These are phyloP conservation scores for Trichonephila clavata DNA, from an alignment of 1,140 invertebrate species.

Conservation along the genomic window DNA sequence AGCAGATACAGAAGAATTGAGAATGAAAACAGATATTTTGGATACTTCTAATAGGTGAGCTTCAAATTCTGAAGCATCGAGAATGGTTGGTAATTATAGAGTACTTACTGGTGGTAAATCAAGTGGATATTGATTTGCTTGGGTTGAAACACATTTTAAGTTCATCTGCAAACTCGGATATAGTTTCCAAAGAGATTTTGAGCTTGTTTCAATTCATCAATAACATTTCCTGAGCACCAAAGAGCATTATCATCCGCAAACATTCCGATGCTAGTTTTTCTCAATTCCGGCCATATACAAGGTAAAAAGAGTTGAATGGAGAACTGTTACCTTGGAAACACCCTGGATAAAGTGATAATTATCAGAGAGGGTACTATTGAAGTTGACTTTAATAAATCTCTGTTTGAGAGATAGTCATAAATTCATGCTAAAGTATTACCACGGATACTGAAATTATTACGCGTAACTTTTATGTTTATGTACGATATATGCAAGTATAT, in stretches of 20 bases:
- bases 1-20: too few relatives aligned
- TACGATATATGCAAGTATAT: too few relatives aligned
- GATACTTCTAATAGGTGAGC: constrained; percentile 9
- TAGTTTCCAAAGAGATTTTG: neutral
- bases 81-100: constrained; percentile 25
- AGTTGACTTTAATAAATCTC: too few relatives aligned
- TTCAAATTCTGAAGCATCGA: too few relatives aligned
- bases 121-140: too few relatives aligned
- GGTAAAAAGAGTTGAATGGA: too few relatives aligned
- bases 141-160: neutral
- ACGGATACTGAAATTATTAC: too few relatives aligned
- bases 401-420: neutral
- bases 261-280: neutral
- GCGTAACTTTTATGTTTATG: too few relatives aligned
- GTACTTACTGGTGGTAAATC: constrained; percentile 1
- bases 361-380: neutral
- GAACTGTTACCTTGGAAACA: neutral
- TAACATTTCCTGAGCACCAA: neutral
- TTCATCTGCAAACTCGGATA: neutral
- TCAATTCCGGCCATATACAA: neutral
- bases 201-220: neutral
- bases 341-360: neutral
- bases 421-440: neutral
- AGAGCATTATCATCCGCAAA: constrained; percentile 39
- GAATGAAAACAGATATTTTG: constrained; percentile 50